Base-by-base conservation (phyloP, 2,888 invertebrate species). In the Penaeus monodon region DNA sequence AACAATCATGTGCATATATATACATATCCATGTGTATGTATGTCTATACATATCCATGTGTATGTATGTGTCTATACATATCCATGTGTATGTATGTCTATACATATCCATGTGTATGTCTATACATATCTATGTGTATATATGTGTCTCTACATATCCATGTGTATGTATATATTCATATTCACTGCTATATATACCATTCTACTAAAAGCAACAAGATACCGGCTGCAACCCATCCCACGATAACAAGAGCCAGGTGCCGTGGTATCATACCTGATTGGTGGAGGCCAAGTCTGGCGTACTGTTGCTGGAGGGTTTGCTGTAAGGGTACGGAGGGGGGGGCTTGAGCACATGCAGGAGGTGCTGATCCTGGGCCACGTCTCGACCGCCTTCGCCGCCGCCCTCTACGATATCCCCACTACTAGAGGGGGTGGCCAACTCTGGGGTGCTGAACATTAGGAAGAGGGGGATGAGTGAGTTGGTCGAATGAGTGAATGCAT, bases 241-340 rank as follows among this genome's bases (percentile, higher is more conserved):
- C 12, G 14, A 57, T 14, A 57, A 20, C 57, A 57, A 10, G 68
- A 49, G 81, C 66, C 44, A 83, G 65, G 27, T 3, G 33, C 33
- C 65, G 6, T 38, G 29, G 65, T 33, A 49, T 57, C n/a, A 63
- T 49, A 85, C 88, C 85, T 89, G 88, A 20, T 81, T 81, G 80
- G 82, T 76, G 27, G 90, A 86, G 27, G 90, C 91, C 8, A 92
- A 90, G 90, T 92, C 92, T 10, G 92, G 92, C 85, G 91, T 91
- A 84, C 91, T 91, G 86, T 90, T 91, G 74, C 91, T 84, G 44
- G 90, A 84, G 91, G 88, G 82, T 27, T 88, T 88, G 57, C 91
- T 91, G 83, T 88, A 88, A 0, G 96, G 96, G 93, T 97, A 97
- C 0, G 97, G 96, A 0, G 97, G 97, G 0, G 97, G 97, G 0